Evolutionary conservation across 1,140 invertebrate genomes (phyloP).

Genomic region (Eupristina koningsbergeri): DNA sequence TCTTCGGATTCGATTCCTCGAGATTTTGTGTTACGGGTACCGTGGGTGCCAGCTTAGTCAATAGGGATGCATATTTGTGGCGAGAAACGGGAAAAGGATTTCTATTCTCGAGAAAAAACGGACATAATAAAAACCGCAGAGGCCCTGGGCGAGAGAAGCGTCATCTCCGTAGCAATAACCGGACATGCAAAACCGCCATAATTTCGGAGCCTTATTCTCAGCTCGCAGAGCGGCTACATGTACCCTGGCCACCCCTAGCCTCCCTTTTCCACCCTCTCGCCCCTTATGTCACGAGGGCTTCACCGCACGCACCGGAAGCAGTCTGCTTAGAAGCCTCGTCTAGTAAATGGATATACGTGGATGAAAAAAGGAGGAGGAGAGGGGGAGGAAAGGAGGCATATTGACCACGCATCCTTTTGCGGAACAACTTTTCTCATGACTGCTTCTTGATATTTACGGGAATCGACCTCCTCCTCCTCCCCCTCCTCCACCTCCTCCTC

Average conservation of each 20-base stretch:
- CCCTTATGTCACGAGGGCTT: slow-evolving; percentile 10
- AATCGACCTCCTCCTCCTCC: too few species aligned
- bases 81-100: slow-evolving; percentile 26
- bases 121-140: slow-evolving; percentile 44
- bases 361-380: neutral
- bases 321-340: slow-evolving; percentile 40
- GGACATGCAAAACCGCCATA: slow-evolving; percentile 49
- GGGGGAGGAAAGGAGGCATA: neutral
- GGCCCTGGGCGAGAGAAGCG: neutral
- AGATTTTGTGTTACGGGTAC: neutral
- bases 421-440: slow-evolving; percentile 8
- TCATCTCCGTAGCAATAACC: slow-evolving; percentile 27
- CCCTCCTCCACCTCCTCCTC: too few species aligned
- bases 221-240: neutral
- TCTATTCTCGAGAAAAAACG: slow-evolving; percentile 46
- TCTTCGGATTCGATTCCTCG: neutral
- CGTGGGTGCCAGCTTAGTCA: neutral
- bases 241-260: neutral
- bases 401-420: slow-evolving; percentile 40
- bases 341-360: slow-evolving; percentile 40
- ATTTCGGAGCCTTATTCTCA: slow-evolving; percentile 30
- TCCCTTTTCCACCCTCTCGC: neutral
- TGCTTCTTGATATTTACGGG: slow-evolving; percentile 1
- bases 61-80: neutral
- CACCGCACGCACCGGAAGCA: slow-evolving; percentile 35